phyloP scores from a whole-genome alignment of 2,113 vertebrate genomes.

The Ptyas mucosa region DNA sequence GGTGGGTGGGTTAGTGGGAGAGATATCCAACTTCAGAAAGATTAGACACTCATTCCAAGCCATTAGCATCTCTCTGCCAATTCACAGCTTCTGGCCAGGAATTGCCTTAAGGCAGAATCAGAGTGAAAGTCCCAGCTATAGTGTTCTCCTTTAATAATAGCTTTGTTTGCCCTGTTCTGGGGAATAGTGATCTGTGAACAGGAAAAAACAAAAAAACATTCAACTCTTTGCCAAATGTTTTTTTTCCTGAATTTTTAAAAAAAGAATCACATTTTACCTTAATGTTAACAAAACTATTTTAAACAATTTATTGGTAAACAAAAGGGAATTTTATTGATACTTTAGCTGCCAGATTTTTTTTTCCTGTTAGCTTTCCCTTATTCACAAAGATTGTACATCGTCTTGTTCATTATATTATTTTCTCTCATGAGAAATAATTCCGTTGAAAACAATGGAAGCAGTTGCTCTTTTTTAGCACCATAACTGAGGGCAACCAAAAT shows the following conservation, averaged over 20 bases:
- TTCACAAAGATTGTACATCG: background rate
- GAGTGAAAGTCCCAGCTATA: background rate
- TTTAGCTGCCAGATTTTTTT: background rate
- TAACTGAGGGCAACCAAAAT: background rate
- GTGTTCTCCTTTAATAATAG: background rate
- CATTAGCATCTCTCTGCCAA: background rate
- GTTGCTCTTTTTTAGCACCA: background rate
- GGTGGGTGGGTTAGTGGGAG: background rate
- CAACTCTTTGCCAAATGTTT: background rate
- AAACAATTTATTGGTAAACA: background rate
- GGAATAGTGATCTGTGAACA: background rate
- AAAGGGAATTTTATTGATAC: background rate
- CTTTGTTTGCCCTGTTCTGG: background rate
- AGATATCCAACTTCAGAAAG: background rate
- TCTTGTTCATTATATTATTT: background rate
- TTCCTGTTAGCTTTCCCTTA: background rate
- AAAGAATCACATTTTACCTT: background rate
- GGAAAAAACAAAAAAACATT: background rate
- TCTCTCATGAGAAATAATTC: background rate
- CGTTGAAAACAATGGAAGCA: background rate
- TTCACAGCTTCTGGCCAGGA: background rate
- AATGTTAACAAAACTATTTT: background rate
- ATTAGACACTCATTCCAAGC: background rate
- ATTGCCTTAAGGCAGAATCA: background rate
- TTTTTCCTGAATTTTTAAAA: background rate